A percentile compares a stretch with the other conserved stretches of the same genome.
phyloP scores from a whole-genome alignment of 2,113 vertebrate species.

The Cygnus buccinator region DNA sequence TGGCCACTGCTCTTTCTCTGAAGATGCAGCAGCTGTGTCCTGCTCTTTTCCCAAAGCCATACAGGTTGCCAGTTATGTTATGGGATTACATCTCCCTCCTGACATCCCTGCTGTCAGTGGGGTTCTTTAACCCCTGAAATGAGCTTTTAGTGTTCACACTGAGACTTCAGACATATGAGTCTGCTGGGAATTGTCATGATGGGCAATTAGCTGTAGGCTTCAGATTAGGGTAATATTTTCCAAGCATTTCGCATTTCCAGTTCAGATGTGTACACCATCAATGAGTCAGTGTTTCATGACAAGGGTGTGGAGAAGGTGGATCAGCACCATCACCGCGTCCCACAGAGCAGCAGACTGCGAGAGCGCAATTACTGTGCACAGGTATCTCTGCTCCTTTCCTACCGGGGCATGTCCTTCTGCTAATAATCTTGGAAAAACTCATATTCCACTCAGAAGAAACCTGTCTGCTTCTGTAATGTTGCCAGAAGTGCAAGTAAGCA shows the following conservation, averaged over 20 bases:
- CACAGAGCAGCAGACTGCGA: neutral
- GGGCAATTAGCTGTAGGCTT: neutral
- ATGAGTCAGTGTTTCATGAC: neutral
- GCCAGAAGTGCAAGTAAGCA: conserved; percentile 30
- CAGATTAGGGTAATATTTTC: neutral
- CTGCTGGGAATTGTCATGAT: neutral
- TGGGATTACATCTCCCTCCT: conserved; percentile 22
- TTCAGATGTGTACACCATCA: neutral
- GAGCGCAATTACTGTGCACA: neutral
- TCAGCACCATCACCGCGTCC: neutral
- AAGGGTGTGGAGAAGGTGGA: neutral
- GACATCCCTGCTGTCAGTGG: neutral
- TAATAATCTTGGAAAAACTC: conserved; percentile 28
- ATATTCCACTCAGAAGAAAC: conserved; percentile 1
- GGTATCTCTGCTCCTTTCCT: neutral
- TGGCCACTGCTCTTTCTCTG: conserved; percentile 5
- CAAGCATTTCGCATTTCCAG: neutral
- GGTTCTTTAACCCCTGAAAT: conserved; percentile 15
- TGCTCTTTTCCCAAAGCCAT: neutral
- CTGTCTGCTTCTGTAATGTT: neutral
- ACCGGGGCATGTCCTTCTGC: neutral
- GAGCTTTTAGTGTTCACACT: conserved; percentile 6
- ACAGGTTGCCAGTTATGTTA: conserved; percentile 1
- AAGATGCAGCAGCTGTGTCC: neutral
- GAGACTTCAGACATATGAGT: neutral